phyloP scores from a whole-genome alignment of 2,888 invertebrate genomes.

The Emesis furor region DNA sequence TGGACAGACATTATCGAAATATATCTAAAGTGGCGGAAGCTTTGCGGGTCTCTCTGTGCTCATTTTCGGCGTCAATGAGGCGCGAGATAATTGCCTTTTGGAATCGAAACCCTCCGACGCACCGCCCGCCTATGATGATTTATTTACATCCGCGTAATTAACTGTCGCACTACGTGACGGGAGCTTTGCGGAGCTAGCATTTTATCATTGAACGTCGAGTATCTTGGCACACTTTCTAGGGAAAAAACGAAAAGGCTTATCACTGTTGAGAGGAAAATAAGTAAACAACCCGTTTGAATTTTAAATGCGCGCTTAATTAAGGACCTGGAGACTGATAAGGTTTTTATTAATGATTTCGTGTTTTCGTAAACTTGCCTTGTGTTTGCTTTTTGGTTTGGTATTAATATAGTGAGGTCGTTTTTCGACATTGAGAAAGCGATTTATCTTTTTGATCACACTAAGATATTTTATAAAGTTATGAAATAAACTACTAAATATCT shows the following conservation, averaged over 20 bases:
- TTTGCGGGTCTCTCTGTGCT: constrained; percentile 82
- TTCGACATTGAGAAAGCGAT: too few species aligned
- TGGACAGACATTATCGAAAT: constrained; percentile 83
- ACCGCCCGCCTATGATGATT: constrained; percentile 90
- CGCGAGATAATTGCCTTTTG: constrained; percentile 90
- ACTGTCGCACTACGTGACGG: constrained; percentile 91
- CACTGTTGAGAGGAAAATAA: constrained; percentile 87
- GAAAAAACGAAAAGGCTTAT: constrained; percentile 89
- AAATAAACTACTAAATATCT: too few species aligned
- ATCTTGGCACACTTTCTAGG: constrained; percentile 88
- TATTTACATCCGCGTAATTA: constrained; percentile 92
- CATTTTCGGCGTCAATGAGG: constrained; percentile 90
- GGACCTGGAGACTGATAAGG: constrained; percentile 87
- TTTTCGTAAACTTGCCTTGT: neutral
- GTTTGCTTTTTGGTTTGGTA: neutral
- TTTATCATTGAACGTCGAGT: constrained; percentile 88
- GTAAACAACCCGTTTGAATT: constrained; percentile 82
- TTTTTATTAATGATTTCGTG: constrained; percentile 57
- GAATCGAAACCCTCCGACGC: constrained; percentile 88
- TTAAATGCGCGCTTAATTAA: constrained; percentile 76
- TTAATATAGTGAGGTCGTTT: too few species aligned
- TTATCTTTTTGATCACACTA: too few species aligned
- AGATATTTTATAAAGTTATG: too few species aligned
- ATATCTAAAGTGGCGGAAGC: constrained; percentile 83
- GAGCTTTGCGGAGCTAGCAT: constrained; percentile 85